Base-by-base conservation (phyloP, 1,140 invertebrate species). In the Procambarus virginalis region DNA sequence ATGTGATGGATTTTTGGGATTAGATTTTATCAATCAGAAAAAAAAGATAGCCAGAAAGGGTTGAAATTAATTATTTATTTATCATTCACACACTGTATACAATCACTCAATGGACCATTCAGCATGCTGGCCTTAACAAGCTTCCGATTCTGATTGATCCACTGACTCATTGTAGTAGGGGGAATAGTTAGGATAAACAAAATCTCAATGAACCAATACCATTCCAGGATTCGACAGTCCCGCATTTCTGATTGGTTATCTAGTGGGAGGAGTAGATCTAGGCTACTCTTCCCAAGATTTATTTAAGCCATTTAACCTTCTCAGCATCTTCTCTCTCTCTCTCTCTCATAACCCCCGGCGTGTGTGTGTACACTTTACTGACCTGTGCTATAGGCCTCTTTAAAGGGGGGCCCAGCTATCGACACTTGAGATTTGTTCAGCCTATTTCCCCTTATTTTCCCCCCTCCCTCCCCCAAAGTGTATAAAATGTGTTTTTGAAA, bases 401-500 rank as follows among this genome's bases (percentile, higher is more conserved):
- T 48, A 45, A 34, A 77, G 85, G 34, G 34, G 34, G 34, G 34
- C 34, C 34, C 5, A 20, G 58, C 76, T 70, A 80, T 75, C 82
- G 1, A 55, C 51, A 49, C 83, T 51, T 79, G 77, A 55, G 73
- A 77, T 79, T 84, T 89, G 88, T 84, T 89, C 81, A 89, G 88
- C 81, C 84, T 84, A 46, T 84, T 9, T 55, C 12, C 84, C 78
- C 73, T 78, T 84, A 60, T 82, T 89, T 89, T 89, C 75, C 51
- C 51, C 8, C 51, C 51, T 55, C 51, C 51, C 8, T 12, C 51
- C 12, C 51, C 81, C 88, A 77, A 89, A 77, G 88, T 89, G 88
- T 89, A 89, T 79, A 89, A 84, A 84, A 89, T 89, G 76, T 89
- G 75, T 89, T 89, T 86, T 89, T 77, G 81, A 84, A 84, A 89